Conservation (phyloP, 2,113 vertebrate genomes). For the Illadopsis cleaveri region DNA sequence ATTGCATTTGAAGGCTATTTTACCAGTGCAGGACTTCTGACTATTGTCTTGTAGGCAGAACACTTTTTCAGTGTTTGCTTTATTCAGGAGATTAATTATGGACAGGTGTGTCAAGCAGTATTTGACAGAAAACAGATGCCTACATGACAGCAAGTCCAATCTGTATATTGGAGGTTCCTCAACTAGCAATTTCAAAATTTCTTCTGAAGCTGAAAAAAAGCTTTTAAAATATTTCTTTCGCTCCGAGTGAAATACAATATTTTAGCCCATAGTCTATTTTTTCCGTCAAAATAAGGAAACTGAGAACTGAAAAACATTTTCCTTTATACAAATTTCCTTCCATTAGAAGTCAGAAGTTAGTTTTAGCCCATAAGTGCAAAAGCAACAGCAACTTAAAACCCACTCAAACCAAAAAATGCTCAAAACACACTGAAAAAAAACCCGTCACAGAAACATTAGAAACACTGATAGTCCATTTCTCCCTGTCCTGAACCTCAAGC, state of each 20-base stretch:
- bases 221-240: not conserved
- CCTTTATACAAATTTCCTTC: not conserved
- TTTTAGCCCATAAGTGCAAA: not conserved
- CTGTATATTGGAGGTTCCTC: not conserved
- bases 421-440: not conserved
- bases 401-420: not conserved
- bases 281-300: not conserved
- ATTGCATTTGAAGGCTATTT: not conserved
- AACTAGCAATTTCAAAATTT: not conserved
- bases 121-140: not conserved
- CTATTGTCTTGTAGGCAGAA: not conserved
- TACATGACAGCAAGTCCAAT: not conserved
- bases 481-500: no score
- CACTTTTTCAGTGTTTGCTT: not conserved
- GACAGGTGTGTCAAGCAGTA: not conserved
- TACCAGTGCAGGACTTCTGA: not conserved
- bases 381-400: not conserved
- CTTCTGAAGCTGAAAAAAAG: not conserved
- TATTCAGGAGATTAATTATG: not conserved
- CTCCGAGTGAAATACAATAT: not conserved
- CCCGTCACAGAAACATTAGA: not conserved
- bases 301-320: not conserved
- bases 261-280: not conserved
- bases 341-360: not conserved
- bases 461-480: not conserved